phyloP scores from a whole-genome alignment of 2,797 vertebrate species.

The Danio choprae region DNA sequence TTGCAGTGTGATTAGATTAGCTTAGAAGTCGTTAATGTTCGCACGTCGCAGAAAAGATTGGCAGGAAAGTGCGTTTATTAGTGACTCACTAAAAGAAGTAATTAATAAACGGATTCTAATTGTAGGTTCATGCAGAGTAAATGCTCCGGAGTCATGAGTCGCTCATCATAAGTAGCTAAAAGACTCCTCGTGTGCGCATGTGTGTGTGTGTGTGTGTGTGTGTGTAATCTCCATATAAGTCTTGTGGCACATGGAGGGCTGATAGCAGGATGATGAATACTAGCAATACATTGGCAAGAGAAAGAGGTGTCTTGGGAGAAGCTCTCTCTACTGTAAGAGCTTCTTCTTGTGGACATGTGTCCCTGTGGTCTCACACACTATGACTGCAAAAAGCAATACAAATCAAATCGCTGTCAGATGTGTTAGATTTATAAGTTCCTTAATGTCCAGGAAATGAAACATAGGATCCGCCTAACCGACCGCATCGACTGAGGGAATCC shows the following conservation, averaged over 20 bases:
- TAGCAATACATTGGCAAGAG: conserved; percentile 52
- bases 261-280: conserved; percentile 57
- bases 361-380: conserved; percentile 17
- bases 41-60: conserved; percentile 19
- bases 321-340: conserved; percentile 40
- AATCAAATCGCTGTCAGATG: conserved; percentile 56
- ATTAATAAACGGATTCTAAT: conserved; percentile 50
- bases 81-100: conserved; percentile 43
- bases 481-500: conserved; percentile 47
- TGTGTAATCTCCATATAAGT: conserved; percentile 41
- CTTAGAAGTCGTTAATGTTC: conserved; percentile 37
- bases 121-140: conserved; percentile 34
- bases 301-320: conserved; percentile 46
- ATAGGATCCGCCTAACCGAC: conserved; percentile 43
- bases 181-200: background rate
- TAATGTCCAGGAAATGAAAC: conserved; percentile 59
- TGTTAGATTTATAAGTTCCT: conserved; percentile 57
- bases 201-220: conserved; percentile 17
- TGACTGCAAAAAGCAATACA: conserved; percentile 53
- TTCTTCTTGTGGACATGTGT: conserved; percentile 45
- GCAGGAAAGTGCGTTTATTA: conserved; percentile 50
- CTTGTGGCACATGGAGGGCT: conserved; percentile 6
- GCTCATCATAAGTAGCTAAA: conserved; percentile 44
- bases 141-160: conserved; percentile 37
- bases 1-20: conserved; percentile 50